Conservation (phyloP, 2,113 vertebrate genomes). For the Dicrurus megarhynchus region DNA sequence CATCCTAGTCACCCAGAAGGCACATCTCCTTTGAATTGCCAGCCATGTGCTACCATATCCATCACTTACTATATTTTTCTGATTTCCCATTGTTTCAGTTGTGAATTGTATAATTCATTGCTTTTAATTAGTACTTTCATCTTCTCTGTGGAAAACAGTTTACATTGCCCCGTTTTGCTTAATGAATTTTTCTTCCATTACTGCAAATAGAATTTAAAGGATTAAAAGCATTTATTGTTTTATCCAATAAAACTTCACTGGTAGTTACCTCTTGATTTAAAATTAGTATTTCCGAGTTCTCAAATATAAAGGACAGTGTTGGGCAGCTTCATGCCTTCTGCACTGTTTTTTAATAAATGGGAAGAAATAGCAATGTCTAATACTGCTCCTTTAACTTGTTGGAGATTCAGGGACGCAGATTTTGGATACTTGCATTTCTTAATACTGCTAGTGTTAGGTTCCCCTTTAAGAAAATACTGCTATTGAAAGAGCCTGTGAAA, state of each 20-base stretch:
- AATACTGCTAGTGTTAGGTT: neutral
- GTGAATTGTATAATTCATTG: slow-evolving; percentile 57
- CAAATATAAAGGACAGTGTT: neutral
- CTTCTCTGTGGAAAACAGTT: slow-evolving; percentile 70
- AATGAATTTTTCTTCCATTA: slow-evolving; percentile 56
- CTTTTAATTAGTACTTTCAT: slow-evolving; percentile 72
- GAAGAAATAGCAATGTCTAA: neutral
- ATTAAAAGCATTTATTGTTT: neutral
- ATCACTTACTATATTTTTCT: slow-evolving; percentile 33
- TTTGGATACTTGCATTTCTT: neutral
- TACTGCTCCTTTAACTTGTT: neutral
- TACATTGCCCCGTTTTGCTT: slow-evolving; percentile 66
- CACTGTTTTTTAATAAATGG: neutral
- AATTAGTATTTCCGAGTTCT: neutral
- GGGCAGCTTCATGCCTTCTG: neutral
- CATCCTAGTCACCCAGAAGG: slow-evolving; percentile 23
- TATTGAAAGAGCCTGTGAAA: neutral
- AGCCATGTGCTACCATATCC: slow-evolving; percentile 35
- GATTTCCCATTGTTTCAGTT: slow-evolving; percentile 60
- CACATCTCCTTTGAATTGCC: slow-evolving; percentile 4
- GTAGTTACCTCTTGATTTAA: neutral
- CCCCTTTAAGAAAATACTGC: neutral
- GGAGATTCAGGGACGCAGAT: neutral
- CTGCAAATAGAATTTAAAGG: slow-evolving; percentile 22
- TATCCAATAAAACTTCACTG: neutral